phyloP scores from a whole-genome alignment of 2,888 invertebrate genomes.

The Brenthis daphne region DNA sequence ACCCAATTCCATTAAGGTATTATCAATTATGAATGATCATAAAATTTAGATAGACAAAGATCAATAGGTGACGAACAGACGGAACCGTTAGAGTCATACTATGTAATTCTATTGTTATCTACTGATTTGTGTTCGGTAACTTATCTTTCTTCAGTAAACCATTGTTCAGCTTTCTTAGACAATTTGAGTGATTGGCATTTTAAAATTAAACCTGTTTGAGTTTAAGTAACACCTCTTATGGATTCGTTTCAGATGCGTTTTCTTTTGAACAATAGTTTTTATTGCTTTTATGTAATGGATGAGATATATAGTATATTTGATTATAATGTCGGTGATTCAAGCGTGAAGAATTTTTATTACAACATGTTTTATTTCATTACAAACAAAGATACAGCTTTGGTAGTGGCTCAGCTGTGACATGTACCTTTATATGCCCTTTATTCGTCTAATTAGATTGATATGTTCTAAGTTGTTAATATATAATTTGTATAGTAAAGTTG shows the following conservation, averaged over 20 bases:
- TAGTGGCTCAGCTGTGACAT: neutral
- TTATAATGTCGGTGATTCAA: constrained; percentile 21
- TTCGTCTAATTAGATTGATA: no score
- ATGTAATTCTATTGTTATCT: constrained; percentile 65
- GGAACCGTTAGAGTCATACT: constrained; percentile 59
- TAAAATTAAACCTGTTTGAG: constrained; percentile 37
- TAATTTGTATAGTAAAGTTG: no score
- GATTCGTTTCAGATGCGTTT: constrained; percentile 39
- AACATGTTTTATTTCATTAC: constrained; percentile 5
- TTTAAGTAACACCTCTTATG: constrained; percentile 35
- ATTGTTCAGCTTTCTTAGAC: constrained; percentile 64
- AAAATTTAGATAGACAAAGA: constrained; percentile 35
- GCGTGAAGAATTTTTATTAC: constrained; percentile 22
- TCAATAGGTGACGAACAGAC: constrained; percentile 48
- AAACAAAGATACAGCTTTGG: neutral
- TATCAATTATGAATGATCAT: constrained; percentile 29
- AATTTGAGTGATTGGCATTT: constrained; percentile 51
- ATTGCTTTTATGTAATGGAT: constrained; percentile 37
- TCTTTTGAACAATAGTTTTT: constrained; percentile 36
- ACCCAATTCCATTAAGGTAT: constrained; percentile 18
- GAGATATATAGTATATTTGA: constrained; percentile 29
- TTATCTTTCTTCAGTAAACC: constrained; percentile 47
- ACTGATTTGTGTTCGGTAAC: constrained; percentile 64
- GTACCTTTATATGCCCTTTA: no score
- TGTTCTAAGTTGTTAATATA: no score